Base-by-base conservation (phyloP, 2,797 vertebrate species). In the Parotocinclus haroldoi region DNA sequence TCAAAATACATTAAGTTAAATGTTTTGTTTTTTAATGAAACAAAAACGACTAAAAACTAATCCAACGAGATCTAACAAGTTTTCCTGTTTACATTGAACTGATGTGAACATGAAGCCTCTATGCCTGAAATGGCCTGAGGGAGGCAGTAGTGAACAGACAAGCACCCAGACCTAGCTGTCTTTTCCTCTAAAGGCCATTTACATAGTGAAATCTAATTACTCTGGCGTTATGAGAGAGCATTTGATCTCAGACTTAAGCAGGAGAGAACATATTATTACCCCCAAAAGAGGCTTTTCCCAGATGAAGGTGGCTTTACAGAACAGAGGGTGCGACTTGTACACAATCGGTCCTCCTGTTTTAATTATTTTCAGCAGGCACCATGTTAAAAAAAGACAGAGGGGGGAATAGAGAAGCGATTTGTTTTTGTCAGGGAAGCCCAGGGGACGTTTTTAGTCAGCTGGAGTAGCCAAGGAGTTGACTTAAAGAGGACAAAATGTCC, bases 201-300 rank as follows among this genome's bases (percentile, higher is more conserved):
- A 90, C 89, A 91, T 90, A 91, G 88, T 82, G 82, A 88, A 90
- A 90, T 88, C 87, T 90, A 89, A 91, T 91, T 90, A 90, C 86
- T 81, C 83, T 17, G 60, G 82, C 81, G 78, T 87, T 86, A 81
- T 82, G 83, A 88, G 87, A 84, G 84, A 86, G 72, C 86, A 89
- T 89, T 90, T 90, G 86, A 91, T 90, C 89, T 89, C 87, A 84
- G 85, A 89, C 86, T 86, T 89, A 87, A 88, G 88, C 85, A 87
- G 85, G 80, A 83, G 81, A 88, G 85, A 87, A 86, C 85, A 87
- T 89, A 88, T 90, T 89, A 89, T 88, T 85, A 83, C 79, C 54
- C 78, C 80, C 78, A 80, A 78, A 80, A 79, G 65, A 74, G 72
- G 76, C 76, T 79, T 82, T 81, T 78, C 81, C 82, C 80, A 85